Base-by-base conservation (phyloP, 2,797 vertebrate species). In the Urosaurus nigricauda region DNA sequence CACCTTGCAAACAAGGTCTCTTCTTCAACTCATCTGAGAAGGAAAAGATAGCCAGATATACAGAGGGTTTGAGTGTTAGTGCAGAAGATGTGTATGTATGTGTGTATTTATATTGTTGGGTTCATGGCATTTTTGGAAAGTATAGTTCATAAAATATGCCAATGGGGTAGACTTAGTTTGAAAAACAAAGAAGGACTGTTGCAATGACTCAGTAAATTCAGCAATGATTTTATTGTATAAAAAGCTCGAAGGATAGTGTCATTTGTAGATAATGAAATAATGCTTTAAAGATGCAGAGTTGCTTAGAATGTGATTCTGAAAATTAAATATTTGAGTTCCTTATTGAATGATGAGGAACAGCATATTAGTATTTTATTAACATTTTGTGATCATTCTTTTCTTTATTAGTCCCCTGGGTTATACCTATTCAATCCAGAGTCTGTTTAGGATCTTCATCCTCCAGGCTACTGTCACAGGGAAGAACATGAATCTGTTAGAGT, bases 281-380 rank as follows among this genome's bases (percentile, higher is more conserved):
- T 53, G 9, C 26, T 84, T 87, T 70, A 88, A 37, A 68, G 35
- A 78, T 79, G 53, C 79, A 75, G 43, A 43, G 82, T 86, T 83
- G 51, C 80, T 89, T 86, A 71, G 70, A 77, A 86, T 70, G 71
- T 56, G 13, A 83, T 82, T 78, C 63, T 86, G 14, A 83, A 86
- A 86, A 86, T 86, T 58, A 83, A 82, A 89, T 78, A 86, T 82
- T 89, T 80, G 58, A 89, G 56, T 86, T 77, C 71, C 56, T 75
- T 47, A 65, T 29, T 81, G 71, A 86, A 86, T 81, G 84, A 85
- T 81, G 88, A 85, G 32, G 79, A 65, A 78, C 40, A 80, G 70
- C 58, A 86, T 37, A 86, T 89, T 83, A 89, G 79, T 89, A 83
- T 56, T 83, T 89, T 89, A 89, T 83, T 89, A 83, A 86, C 60